Evolutionary conservation across 1,140 invertebrate genomes (phyloP), one percentile per base, ranked within the genome.

Genomic region (Danaus plexippus): DNA sequence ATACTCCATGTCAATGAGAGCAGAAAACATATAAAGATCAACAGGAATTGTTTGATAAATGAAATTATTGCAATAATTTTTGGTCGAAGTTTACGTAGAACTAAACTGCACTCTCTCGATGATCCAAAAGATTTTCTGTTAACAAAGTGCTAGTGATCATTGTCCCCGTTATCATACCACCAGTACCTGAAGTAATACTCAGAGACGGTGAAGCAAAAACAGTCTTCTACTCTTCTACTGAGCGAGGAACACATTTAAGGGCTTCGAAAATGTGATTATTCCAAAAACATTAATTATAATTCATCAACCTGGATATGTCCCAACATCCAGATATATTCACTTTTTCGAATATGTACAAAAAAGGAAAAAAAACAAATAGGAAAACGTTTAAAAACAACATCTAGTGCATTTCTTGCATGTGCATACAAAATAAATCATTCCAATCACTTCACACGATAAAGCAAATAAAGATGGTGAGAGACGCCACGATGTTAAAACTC

Each of bases 171-270:
- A 54, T 43, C 54, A 54, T 47, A 55, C 80, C 88, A 93, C 95
- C 95, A 97, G 95, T 97, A 97, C 95, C 95, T 97, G 95, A 96
- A 96, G 94, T 96, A 97, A 97, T 97, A 97, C 95, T 97, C 96
- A 95, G 89, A 91, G 88, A 88, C 89, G 89, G 87, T 88, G 88
- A 83, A 84, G 89, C 88, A 22, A 10, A 11, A 40, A 78, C 79
- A 80, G 77, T 76, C 71, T 68, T 68, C 63, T 73, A 76, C 47
- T 65, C 66, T 75, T 71, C 73, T 74, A 76, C 64, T 63, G 51
- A 43, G 61, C 52, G 42, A 40, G 43, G 43, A 52, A 54, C 11
- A 50, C 63, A 62, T 59, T 53, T 58, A 57, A 63, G 63, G 52
- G 46, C 45, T 60, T 58, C 51, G 47, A 61, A 64, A 50, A 54